These are phyloP conservation scores for Eidolon dupreanum DNA, from an alignment of 2,797 vertebrate species.

Conservation along the genomic window DNA sequence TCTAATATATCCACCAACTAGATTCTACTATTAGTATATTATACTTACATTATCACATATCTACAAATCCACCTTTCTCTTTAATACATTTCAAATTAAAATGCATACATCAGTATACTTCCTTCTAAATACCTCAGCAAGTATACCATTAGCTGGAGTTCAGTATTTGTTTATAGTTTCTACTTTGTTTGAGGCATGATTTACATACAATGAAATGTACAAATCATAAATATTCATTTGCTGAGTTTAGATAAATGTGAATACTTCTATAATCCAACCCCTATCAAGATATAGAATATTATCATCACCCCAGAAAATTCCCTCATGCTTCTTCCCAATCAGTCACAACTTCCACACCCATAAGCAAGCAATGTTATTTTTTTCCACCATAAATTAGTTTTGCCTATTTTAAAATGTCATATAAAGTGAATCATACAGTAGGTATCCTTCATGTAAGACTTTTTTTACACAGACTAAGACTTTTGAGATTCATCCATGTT, in stretches of 20 bases:
- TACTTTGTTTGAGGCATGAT: background rate
- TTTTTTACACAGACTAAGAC: background rate
- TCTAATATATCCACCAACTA: background rate
- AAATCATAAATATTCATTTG: background rate
- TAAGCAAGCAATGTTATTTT: background rate
- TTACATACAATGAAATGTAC: background rate
- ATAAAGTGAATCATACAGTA: background rate
- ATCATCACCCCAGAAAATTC: background rate
- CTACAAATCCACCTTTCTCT: background rate
- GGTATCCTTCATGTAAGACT: background rate
- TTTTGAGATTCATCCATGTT: background rate
- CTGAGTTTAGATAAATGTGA: background rate
- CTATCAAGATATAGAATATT: background rate
- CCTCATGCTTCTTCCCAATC: background rate
- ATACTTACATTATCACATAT: background rate
- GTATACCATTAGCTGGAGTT: background rate
- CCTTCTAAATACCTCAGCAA: background rate
- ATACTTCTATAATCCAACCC: background rate
- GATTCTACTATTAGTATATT: constrained; percentile 49
- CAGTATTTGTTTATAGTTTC: background rate
- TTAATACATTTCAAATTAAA: constrained; percentile 28
- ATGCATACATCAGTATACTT: background rate
- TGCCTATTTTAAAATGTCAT: background rate
- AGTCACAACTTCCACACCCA: background rate
- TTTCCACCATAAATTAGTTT: background rate